phyloP scores from a whole-genome alignment of 1,140 invertebrate species.

The Sycophila sp. region DNA sequence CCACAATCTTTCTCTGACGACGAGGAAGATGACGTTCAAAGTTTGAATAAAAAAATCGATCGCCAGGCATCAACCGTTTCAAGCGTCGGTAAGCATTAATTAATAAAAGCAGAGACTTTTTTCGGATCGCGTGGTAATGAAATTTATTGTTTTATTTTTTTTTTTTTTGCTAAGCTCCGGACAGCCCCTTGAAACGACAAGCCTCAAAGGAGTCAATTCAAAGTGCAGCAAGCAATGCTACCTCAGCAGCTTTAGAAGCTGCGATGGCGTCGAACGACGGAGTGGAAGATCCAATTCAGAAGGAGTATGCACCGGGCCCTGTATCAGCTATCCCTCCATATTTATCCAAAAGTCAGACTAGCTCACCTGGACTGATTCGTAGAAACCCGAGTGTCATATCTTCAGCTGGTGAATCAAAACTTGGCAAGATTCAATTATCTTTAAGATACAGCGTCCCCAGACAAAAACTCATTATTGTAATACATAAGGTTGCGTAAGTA shows the following conservation, averaged over 20 bases:
- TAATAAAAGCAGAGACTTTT: too few relatives aligned
- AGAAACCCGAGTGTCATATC: constrained; percentile 66
- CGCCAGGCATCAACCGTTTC: constrained; percentile 59
- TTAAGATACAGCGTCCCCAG: constrained; percentile 85
- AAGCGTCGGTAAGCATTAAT: constrained; percentile 47
- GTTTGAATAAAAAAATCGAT: constrained; percentile 56
- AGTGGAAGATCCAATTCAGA: constrained; percentile 53
- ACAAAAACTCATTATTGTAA: constrained; percentile 82
- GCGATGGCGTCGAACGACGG: constrained; percentile 41
- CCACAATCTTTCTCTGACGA: constrained; percentile 54
- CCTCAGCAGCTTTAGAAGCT: constrained; percentile 43
- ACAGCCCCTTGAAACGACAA: constrained; percentile 58
- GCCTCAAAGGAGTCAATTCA: constrained; percentile 59
- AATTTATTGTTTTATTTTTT: background rate
- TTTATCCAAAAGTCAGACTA: background rate
- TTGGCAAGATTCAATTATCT: constrained; percentile 86
- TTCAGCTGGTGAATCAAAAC: constrained; percentile 74
- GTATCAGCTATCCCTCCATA: constrained; percentile 36
- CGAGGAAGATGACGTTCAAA: constrained; percentile 58
- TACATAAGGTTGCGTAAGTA: constrained; percentile 89
- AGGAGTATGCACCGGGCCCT: constrained; percentile 39
- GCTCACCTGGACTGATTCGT: constrained; percentile 52
- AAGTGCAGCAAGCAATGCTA: constrained; percentile 55
- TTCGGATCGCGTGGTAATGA: background rate
- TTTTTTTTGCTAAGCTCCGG: constrained; percentile 41